Base-by-base conservation (phyloP, 2,888 invertebrate genomes). In the Brenthis hecate region DNA sequence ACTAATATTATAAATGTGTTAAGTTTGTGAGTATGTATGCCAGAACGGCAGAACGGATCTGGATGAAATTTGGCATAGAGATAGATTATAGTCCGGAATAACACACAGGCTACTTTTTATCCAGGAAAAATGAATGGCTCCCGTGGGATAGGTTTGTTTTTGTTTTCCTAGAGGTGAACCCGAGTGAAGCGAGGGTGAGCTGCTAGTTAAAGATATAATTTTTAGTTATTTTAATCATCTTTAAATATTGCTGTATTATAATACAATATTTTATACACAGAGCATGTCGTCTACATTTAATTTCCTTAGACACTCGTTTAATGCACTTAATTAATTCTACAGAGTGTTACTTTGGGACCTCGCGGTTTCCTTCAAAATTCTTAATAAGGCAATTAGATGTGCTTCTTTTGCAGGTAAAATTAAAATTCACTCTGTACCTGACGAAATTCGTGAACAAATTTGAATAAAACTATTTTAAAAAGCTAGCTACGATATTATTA, bases 311-410 rank as follows among this genome's bases (percentile, higher is more conserved):
- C 78, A 75, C 73, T 72, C 75, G 78, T 77, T 76, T 80, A 78
- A 80, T 80, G 77, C 79, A 76, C 77, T 80, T 84, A 85, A 85
- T 85, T 82, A 81, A 78, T 75, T 80, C 75, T 79, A 80, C 81
- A 78, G 77, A 78, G 77, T 78, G 77, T 80, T 80, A 78, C 81
- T 80, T 77, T 70, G 74, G 69, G 77, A 77, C 76, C 79, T 73
- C 70, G 77, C 71, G 73, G 61, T 72, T 77, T 74, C 75, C 77
- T 74, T 74, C 74, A 66, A 75, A 75, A 75, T 74, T 76, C 81
- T 78, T 69, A 75, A 79, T 77, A 77, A 75, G 71, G 74, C 71
- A 75, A 79, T 77, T 78, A 75, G 72, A 74, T 71, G 71, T 72
- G 72, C 71, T 70, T 65, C 56, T 60, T 70, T 68, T 65, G 62